These are phyloP conservation scores for Oreonectes daqikongensis DNA, from an alignment of 2,797 vertebrate genomes.

Conservation along the genomic window DNA sequence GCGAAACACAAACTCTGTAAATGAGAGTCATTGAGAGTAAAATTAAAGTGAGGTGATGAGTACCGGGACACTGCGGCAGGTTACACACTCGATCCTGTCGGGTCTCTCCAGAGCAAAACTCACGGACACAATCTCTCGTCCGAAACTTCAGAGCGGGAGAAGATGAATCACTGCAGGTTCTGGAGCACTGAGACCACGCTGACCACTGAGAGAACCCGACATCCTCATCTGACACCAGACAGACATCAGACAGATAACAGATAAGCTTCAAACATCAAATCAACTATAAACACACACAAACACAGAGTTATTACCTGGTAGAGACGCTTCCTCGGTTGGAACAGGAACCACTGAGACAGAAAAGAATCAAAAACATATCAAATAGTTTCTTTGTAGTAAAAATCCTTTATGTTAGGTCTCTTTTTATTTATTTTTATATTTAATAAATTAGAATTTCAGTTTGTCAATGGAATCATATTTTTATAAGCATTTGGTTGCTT, in stretches of 20 bases:
- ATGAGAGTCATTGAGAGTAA: not conserved
- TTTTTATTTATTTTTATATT: too few relatives aligned
- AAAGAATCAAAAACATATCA: too few relatives aligned
- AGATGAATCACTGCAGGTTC: conserved; percentile 76
- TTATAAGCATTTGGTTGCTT: too few relatives aligned
- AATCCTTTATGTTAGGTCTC: too few relatives aligned
- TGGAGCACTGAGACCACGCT: conserved; percentile 81
- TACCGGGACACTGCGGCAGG: conserved; percentile 84
- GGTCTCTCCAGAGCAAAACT: conserved; percentile 74
- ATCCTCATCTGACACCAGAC: conserved; percentile 70
- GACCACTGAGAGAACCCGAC: conserved; percentile 79
- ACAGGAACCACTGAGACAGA: conserved; percentile 63
- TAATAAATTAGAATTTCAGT: too few relatives aligned
- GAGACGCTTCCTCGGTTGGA: conserved; percentile 72
- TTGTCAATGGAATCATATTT: not conserved
- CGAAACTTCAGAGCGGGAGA: conserved; percentile 77
- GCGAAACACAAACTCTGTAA: not conserved
- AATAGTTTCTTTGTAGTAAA: too few relatives aligned
- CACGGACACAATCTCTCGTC: conserved; percentile 72
- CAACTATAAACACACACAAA: not conserved
- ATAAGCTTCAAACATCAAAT: not conserved
- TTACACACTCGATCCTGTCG: conserved; percentile 84
- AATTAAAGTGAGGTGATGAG: not conserved
- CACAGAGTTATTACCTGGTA: conserved; percentile 74
- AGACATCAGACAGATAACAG: not conserved